phyloP scores from a whole-genome alignment of 2,888 invertebrate species.

The Lysandra bellargus region DNA sequence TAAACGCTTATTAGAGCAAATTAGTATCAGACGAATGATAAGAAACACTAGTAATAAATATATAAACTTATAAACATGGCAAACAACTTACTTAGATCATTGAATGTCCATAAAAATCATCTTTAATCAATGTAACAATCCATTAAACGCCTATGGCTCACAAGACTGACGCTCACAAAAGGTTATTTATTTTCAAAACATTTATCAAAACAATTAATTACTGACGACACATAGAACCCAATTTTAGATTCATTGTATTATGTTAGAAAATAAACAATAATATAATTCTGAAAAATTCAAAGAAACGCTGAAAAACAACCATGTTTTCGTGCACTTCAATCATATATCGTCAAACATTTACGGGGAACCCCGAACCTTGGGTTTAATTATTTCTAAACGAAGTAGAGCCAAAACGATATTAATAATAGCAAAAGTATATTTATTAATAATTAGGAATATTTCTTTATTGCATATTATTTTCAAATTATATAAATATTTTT shows the following conservation, averaged over 20 bases:
- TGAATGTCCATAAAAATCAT: conserved; percentile 63
- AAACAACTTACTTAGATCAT: conserved; percentile 69
- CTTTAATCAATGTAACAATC: conserved; percentile 63
- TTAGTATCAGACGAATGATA: conserved; percentile 33
- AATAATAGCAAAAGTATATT: too few species aligned
- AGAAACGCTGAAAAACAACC: conserved; percentile 79
- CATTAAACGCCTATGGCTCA: conserved; percentile 53
- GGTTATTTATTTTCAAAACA: conserved; percentile 61
- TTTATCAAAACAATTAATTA: conserved; percentile 52
- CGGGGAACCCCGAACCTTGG: conserved; percentile 34
- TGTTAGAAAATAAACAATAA: conserved; percentile 50
- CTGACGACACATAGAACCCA: conserved; percentile 43
- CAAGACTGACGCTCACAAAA: conserved; percentile 64
- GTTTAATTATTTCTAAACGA: not conserved
- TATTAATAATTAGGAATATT: too few species aligned
- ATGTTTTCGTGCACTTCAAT: conserved; percentile 71
- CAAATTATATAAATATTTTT: not conserved
- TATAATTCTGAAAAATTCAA: conserved; percentile 58
- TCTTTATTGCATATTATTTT: not conserved
- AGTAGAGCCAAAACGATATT: not conserved
- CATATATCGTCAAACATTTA: conserved; percentile 48
- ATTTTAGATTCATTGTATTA: conserved; percentile 45
- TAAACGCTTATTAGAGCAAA: conserved; percentile 55
- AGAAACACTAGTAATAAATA: conserved; percentile 37
- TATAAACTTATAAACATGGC: conserved; percentile 39